Percentiles rank a stretch among this genome's conserved stretches.
phyloP scores from a whole-genome alignment of 2,797 vertebrate genomes.

The Halcyon chelicuti region DNA sequence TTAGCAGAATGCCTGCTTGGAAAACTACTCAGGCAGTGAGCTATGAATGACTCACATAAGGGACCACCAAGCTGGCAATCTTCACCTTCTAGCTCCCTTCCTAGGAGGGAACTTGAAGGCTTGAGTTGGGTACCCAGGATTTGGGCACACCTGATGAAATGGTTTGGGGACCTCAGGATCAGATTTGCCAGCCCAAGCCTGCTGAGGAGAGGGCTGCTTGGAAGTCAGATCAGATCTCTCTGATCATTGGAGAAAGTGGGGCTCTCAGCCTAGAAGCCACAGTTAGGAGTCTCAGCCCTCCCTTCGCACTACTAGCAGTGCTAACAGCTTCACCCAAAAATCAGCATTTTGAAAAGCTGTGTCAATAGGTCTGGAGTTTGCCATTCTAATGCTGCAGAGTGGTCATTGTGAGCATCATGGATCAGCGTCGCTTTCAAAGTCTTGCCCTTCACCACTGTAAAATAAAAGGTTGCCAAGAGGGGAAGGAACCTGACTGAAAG shows the following conservation, averaged over 20 bases:
- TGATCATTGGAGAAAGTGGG: rapidly evolving
- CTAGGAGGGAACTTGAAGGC: not conserved
- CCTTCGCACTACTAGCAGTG: not conserved
- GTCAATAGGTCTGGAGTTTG: not conserved
- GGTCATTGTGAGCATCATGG: not conserved
- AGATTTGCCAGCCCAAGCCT: not conserved
- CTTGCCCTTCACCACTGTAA: not conserved
- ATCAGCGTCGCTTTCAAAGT: not conserved
- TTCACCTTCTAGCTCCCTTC: not conserved
- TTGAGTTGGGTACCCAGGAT: not conserved
- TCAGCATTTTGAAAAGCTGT: not conserved
- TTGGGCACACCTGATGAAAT: not conserved
- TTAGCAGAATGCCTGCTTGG: not conserved
- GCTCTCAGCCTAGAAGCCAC: not conserved
- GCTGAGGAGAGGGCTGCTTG: not conserved
- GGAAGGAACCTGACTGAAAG: slow-evolving; percentile 3
- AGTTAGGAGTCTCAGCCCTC: not conserved
- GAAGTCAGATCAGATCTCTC: not conserved
- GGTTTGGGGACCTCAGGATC: not conserved
- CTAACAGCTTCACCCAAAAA: not conserved
- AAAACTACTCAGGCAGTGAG: rapidly evolving
- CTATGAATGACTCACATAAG: not conserved
- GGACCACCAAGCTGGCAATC: not conserved
- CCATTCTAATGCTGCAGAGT: not conserved
- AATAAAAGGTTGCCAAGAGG: not conserved